Conservation (phyloP, 2,113 vertebrate species). For the Piprites chloris region DNA sequence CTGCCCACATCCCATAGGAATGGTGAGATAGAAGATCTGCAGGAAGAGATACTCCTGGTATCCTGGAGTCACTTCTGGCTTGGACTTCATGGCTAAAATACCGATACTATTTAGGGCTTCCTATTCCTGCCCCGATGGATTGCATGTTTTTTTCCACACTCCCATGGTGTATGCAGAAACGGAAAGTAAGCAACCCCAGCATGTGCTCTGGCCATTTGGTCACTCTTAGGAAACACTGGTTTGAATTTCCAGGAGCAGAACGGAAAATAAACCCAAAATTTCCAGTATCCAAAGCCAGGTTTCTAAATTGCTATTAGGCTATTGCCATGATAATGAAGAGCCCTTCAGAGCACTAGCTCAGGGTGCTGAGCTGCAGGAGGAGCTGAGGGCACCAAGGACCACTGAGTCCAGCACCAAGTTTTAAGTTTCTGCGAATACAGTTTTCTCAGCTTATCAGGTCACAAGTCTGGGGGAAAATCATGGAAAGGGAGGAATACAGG, state of each 20-base stretch:
- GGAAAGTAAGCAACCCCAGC: neutral
- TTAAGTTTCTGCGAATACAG: neutral
- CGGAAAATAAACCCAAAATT: neutral
- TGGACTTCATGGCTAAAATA: neutral
- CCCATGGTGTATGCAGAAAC: accelerated
- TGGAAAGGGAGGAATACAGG: neutral
- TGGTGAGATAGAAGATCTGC: neutral
- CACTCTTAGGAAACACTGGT: neutral
- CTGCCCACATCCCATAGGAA: neutral
- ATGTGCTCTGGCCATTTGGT: neutral
- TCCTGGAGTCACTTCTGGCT: neutral
- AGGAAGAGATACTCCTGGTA: neutral
- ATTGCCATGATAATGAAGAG: neutral
- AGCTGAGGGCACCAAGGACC: neutral
- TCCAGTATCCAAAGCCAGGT: neutral
- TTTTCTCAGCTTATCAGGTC: neutral
- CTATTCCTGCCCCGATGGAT: neutral
- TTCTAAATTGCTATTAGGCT: neutral
- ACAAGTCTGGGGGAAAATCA: neutral
- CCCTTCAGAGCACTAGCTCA: neutral
- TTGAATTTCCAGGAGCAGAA: neutral
- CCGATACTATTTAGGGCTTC: neutral
- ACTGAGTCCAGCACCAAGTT: neutral
- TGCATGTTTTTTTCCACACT: neutral
- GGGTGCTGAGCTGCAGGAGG: neutral